Evolutionary conservation across 1,140 invertebrate species (phyloP).

Genomic region (Neuroterus valhalla): DNA sequence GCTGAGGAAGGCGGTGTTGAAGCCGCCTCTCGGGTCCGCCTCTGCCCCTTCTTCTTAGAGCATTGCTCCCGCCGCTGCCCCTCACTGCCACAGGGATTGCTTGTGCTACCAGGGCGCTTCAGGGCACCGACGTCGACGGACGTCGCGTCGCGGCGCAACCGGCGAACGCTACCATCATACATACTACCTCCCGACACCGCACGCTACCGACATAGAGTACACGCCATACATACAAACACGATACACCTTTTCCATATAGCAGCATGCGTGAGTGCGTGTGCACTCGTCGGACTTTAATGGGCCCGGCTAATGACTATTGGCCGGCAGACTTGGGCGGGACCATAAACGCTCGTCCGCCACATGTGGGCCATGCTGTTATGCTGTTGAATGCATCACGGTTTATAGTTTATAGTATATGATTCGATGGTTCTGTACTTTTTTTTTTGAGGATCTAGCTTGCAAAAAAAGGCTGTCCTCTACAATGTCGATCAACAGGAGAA

Average conservation of each 20-base stretch:
- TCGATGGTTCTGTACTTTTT: too few species aligned
- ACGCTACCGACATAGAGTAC: neutral
- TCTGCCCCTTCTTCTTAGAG: constrained; percentile 46
- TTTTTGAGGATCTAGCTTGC: too few species aligned
- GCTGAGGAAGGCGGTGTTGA: constrained; percentile 54
- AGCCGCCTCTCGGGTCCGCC: constrained; percentile 59
- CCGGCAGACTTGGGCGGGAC: constrained; percentile 74
- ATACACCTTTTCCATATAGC: constrained; percentile 44
- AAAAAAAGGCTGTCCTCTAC: too few species aligned
- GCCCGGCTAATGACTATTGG: constrained; percentile 76
- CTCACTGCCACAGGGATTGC: constrained; percentile 36
- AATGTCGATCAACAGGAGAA: too few species aligned
- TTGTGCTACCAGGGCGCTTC: constrained; percentile 36
- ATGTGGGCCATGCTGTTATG: constrained; percentile 26
- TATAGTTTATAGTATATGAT: neutral
- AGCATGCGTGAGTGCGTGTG: constrained; percentile 45
- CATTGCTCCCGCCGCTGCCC: constrained; percentile 36
- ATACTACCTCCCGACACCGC: constrained; percentile 11
- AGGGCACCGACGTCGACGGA: constrained; percentile 33
- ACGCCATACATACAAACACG: too few species aligned
- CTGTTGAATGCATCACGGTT: neutral
- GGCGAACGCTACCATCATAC: constrained; percentile 33
- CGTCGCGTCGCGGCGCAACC: constrained; percentile 34
- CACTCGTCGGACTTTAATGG: constrained; percentile 70
- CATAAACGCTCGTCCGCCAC: constrained; percentile 48